Base-by-base conservation (phyloP, 2,888 invertebrate genomes). In the Drosophila phalerata region DNA sequence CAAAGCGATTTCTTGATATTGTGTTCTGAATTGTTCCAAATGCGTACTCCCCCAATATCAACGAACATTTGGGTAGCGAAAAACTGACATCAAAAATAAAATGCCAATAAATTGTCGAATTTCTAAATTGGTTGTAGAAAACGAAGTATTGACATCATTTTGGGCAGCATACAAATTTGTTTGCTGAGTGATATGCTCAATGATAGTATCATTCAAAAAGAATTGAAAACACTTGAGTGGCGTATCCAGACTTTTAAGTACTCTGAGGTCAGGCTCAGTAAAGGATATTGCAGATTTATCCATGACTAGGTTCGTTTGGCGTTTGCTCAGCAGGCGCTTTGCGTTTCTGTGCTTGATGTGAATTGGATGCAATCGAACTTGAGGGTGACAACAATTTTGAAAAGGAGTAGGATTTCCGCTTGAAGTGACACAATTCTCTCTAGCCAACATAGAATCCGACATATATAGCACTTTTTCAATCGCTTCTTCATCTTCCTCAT, bases 351-450 rank as follows among this genome's bases (percentile, higher is more conserved):
- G 58, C 58, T 57, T 52, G 45, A 58, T 52, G 56, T 56, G 49
- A 51, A 64, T 64, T 64, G 25, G 56, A 56, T 28, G 56, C 56
- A 56, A 56, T 64, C 49, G 49, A 56, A 51, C 42, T 64, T 56
- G 64, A 43, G 64, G 64, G 37, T 51, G 49, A 64, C 49, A 64
- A 30, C 30, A 53, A 43, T 64, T 49, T 42, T 40, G 40, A 28
- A 47, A 15, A 22, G 47, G 25, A 47, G 47, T 30, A 28, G 47
- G 28, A 15, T 15, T 47, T 47, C 28, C 47, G 47, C 28, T 28
- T 47, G 28, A 30, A 47, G 47, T 47, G 28, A 47, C 9, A 47
- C 28, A n/a, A n/a, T n/a, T n/a, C n/a, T n/a, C n/a, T n/a, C n/a
- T n/a, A n/a, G n/a, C n/a, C n/a, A n/a, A n/a, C n/a, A n/a, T n/a